These are phyloP conservation scores for Pedionomus torquatus DNA, from an alignment of 2,113 vertebrate genomes.

Conservation along the genomic window DNA sequence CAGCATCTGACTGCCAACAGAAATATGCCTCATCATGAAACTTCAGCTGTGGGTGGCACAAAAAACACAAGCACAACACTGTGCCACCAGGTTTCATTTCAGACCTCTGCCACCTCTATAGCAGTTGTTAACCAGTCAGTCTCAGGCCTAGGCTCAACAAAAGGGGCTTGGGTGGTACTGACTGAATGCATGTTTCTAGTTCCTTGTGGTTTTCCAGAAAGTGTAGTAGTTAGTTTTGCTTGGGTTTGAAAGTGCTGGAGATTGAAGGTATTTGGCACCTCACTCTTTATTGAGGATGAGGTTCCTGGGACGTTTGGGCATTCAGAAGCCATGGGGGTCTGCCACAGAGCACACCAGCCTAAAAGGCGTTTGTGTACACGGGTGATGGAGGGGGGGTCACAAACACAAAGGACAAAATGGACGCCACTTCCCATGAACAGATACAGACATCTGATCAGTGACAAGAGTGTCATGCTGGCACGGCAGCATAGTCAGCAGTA, in stretches of 20 bases:
- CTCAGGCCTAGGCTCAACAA: neutral
- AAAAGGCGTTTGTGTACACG: neutral
- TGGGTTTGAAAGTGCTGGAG: neutral
- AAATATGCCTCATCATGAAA: neutral
- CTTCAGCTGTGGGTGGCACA: neutral
- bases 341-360: neutral
- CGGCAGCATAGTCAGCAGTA: neutral
- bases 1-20: neutral
- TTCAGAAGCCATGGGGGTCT: neutral
- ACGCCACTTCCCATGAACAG: neutral
- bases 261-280: neutral
- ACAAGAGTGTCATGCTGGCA: neutral
- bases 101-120: neutral
- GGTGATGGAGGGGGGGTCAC: neutral
- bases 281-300: neutral
- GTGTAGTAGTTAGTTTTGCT: neutral
- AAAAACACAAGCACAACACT: neutral
- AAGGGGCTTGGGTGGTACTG: neutral
- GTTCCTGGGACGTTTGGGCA: neutral
- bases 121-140: neutral
- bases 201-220: neutral
- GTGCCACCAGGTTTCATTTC: neutral
- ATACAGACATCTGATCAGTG: fast-evolving
- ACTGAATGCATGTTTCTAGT: neutral
- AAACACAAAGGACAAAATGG: neutral